phyloP scores from a whole-genome alignment of 2,888 invertebrate genomes.

The Drosophila eohydei region DNA sequence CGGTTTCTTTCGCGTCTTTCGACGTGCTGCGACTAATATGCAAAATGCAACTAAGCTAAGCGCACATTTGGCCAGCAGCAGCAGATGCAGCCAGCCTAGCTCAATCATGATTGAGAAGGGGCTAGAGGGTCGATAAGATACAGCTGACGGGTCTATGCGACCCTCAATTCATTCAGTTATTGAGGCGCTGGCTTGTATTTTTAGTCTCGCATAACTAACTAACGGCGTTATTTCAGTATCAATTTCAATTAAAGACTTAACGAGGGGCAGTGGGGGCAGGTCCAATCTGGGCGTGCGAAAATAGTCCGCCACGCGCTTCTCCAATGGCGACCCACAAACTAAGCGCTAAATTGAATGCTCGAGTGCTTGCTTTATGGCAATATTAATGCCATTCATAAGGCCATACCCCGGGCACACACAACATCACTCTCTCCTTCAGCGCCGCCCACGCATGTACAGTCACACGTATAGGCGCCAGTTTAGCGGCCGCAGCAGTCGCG shows the following conservation, averaged over 20 bases:
- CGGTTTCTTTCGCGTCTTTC: slow-evolving; percentile 16
- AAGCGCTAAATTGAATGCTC: slow-evolving; percentile 65
- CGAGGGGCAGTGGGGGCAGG: slow-evolving; percentile 2
- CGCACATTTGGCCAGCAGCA: slow-evolving; percentile 16
- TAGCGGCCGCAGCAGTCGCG: slow-evolving; percentile 24
- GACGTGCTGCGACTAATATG: slow-evolving; percentile 30
- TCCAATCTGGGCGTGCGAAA: slow-evolving; percentile 68
- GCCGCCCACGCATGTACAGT: slow-evolving; percentile 7
- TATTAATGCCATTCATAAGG: slow-evolving; percentile 66
- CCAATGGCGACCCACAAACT: slow-evolving; percentile 49
- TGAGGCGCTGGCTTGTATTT: slow-evolving; percentile 52
- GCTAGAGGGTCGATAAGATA: neutral
- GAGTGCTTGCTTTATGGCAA: slow-evolving; percentile 54
- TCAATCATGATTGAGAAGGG: slow-evolving; percentile 15
- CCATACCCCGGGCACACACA: slow-evolving; percentile 32
- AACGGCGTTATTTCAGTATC: slow-evolving; percentile 74
- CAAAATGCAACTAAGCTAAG: slow-evolving; percentile 54
- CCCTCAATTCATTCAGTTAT: slow-evolving; percentile 34
- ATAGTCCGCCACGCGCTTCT: slow-evolving; percentile 58
- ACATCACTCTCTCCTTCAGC: neutral
- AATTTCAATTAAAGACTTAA: slow-evolving; percentile 70
- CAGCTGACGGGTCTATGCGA: slow-evolving; percentile 3
- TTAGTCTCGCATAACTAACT: slow-evolving; percentile 66
- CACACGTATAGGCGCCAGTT: slow-evolving; percentile 64
- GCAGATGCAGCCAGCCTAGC: neutral